Conservation (phyloP, 2,113 vertebrate species). For the Spea multiplicata region DNA sequence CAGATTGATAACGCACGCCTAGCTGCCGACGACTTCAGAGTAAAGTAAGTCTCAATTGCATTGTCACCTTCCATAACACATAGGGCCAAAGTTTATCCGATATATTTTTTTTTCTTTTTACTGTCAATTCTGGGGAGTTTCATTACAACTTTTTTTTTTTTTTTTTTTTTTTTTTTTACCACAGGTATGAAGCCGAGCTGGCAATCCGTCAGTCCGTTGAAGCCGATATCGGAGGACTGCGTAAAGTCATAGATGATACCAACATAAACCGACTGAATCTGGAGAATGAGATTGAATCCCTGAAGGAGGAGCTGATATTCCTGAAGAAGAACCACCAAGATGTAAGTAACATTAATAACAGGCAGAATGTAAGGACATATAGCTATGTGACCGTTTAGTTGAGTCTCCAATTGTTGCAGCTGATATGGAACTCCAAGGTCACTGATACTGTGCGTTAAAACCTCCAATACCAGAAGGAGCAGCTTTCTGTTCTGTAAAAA, state of each 20-base stretch:
- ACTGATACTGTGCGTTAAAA: too few relatives aligned
- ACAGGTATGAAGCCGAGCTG: constrained; percentile 85
- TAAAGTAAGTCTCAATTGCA: constrained; percentile 70
- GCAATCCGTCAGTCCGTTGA: constrained; percentile 89
- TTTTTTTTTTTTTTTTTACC: background rate
- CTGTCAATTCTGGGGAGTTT: background rate
- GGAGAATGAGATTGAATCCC: constrained; percentile 85
- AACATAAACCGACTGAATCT: constrained; percentile 85
- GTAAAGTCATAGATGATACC: constrained; percentile 87
- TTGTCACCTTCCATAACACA: background rate
- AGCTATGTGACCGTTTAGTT: too few relatives aligned
- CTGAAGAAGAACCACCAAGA: constrained; percentile 89
- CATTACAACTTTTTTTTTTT: background rate
- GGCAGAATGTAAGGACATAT: too few relatives aligned
- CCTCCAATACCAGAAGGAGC: too few relatives aligned
- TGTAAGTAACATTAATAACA: constrained; percentile 56
- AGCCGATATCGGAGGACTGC: constrained; percentile 80
- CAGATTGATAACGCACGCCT: constrained; percentile 92
- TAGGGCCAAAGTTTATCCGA: too few relatives aligned
- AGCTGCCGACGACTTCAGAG: constrained; percentile 87
- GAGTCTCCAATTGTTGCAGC: too few relatives aligned
- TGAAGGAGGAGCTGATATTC: constrained; percentile 85
- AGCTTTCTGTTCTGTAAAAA: too few relatives aligned
- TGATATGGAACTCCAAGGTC: background rate
- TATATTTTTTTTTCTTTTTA: too few relatives aligned